A percentile compares a stretch with the other conserved stretches of the same genome.
These are phyloP conservation scores for Halyomorpha halys DNA, from an alignment of 1,140 invertebrate species.

Conservation along the genomic window DNA sequence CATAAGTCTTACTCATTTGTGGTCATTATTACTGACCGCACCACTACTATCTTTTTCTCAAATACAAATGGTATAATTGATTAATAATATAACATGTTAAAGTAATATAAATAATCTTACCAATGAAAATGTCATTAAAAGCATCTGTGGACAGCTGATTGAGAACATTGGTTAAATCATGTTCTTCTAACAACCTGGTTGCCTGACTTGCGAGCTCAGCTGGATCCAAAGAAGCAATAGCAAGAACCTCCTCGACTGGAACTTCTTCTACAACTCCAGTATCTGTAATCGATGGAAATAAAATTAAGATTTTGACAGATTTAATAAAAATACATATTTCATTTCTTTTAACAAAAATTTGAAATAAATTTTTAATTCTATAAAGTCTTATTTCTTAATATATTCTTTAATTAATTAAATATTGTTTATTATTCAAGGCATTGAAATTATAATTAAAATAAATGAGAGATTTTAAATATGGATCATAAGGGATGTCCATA, in stretches of 20 bases:
- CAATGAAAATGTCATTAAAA: constrained; percentile 79
- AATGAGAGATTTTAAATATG: no score
- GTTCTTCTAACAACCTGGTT: constrained; percentile 56
- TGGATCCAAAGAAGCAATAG: constrained; percentile 42
- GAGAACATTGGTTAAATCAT: constrained; percentile 77
- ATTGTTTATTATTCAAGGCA: no score
- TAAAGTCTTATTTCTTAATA: no score
- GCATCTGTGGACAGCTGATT: constrained; percentile 83
- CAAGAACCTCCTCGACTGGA: constrained; percentile 37
- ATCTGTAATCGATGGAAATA: neutral
- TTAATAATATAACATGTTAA: no score
- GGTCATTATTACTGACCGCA: no score
- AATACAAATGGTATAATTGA: neutral
- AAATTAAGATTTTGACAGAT: neutral
- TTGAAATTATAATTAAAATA: no score
- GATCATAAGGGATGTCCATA: no score
- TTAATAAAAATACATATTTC: no score
- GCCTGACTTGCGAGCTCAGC: constrained; percentile 40
- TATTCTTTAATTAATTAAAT: no score
- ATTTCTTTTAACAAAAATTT: neutral
- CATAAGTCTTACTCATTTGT: no score
- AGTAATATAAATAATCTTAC: constrained; percentile 36
- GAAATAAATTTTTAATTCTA: no score
- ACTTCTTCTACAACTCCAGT: constrained; percentile 31
- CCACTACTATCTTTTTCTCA: no score